A percentile compares a stretch with the other conserved stretches of the same genome.
These are phyloP conservation scores for Lepus townsendii DNA, from an alignment of 2,797 vertebrate genomes.

Conservation along the genomic window DNA sequence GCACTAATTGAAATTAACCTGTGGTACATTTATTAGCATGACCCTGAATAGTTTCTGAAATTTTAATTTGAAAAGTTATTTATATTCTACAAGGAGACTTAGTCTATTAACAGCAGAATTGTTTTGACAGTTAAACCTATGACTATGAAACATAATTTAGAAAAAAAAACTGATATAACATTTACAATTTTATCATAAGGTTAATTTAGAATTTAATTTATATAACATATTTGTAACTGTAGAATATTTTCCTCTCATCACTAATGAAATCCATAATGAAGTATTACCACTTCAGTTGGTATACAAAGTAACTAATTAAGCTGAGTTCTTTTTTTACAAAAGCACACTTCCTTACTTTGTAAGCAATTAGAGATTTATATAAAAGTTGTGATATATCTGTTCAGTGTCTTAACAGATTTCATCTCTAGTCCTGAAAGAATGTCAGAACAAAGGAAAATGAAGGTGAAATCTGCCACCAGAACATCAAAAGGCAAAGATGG, in stretches of 20 bases:
- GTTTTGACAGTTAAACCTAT: constrained; percentile 62
- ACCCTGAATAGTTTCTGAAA: constrained; percentile 68
- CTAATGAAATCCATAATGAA: constrained; percentile 73
- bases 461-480: background rate
- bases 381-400: background rate
- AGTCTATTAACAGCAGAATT: constrained; percentile 53
- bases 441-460: background rate
- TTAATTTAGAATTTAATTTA: constrained; percentile 83
- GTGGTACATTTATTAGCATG: constrained; percentile 67
- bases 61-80: constrained; percentile 79
- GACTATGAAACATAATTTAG: constrained; percentile 63
- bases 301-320: constrained; percentile 54
- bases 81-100: constrained; percentile 34
- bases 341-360: constrained; percentile 18
- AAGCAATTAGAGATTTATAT: background rate
- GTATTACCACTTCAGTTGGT: background rate
- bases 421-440: background rate
- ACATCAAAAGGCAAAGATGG: background rate
- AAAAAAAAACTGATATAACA: background rate
- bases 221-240: constrained; percentile 65
- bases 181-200: constrained; percentile 76
- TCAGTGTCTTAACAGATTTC: constrained; percentile 38
- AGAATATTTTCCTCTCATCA: constrained; percentile 68
- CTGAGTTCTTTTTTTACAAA: constrained; percentile 37
- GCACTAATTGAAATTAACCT: constrained; percentile 82